Conservation (phyloP, 2,888 invertebrate species). For the Hirtodrosophila duncani region DNA sequence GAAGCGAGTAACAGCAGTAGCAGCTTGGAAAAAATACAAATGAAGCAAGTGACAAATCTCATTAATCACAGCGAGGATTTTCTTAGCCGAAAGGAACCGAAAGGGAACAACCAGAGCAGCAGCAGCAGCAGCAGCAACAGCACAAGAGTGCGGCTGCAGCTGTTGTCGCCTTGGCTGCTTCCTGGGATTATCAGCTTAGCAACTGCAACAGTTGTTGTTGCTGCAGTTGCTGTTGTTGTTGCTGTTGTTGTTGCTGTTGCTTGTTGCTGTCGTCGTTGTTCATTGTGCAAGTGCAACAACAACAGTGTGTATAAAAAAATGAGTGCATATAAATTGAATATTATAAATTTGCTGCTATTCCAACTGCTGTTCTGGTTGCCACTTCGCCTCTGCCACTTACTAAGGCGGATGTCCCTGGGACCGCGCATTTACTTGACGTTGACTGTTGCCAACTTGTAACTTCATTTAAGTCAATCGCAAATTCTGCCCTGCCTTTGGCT, state of each 20-base stretch:
- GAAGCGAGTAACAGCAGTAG: conserved; percentile 52
- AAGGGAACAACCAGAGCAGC: conserved; percentile 10
- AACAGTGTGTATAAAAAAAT: conserved; percentile 8
- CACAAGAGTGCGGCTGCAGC: conserved; percentile 27
- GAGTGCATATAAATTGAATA: conserved; percentile 76
- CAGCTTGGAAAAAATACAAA: conserved; percentile 66
- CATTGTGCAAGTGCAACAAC: neutral
- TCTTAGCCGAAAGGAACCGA: conserved; percentile 20
- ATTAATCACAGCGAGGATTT: conserved; percentile 67
- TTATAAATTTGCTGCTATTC: conserved; percentile 67
- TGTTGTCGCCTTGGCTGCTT: conserved; percentile 38
- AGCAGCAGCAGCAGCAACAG: conserved; percentile 14
- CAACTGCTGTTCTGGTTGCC: conserved; percentile 53
- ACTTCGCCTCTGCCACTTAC: conserved; percentile 30
- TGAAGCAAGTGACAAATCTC: conserved; percentile 71
- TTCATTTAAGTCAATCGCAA: conserved; percentile 75
- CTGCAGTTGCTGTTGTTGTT: conserved; percentile 22
- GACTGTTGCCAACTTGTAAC: conserved; percentile 61
- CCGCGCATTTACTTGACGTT: conserved; percentile 28
- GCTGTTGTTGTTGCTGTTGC: conserved; percentile 17
- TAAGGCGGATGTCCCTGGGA: conserved; percentile 17
- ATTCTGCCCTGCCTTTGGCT: conserved; percentile 22
- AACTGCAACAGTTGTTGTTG: conserved; percentile 50
- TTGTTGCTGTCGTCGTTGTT: conserved; percentile 26
- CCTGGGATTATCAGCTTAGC: conserved; percentile 62